A percentile compares a stretch with the other conserved stretches of the same genome.
Conservation (phyloP, 2,888 invertebrate species). For the Ypsolopha scabrella region DNA sequence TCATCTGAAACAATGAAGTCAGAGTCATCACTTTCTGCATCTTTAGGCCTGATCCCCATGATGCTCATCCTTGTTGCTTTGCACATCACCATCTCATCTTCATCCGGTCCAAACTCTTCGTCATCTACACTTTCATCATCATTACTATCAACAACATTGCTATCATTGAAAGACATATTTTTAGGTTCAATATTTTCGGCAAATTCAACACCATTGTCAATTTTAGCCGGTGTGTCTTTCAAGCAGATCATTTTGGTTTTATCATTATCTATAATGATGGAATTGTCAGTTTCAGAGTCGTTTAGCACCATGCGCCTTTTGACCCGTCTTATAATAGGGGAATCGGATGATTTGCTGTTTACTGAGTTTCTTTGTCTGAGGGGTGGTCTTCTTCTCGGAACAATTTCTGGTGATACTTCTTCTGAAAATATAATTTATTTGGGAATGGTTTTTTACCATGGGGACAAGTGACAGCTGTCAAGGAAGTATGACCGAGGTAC, state of each 20-base stretch:
- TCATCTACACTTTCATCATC: conserved; percentile 11
- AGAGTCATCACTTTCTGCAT: conserved; percentile 50
- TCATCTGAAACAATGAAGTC: conserved; percentile 60
- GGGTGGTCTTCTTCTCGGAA: conserved; percentile 33
- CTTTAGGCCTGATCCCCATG: conserved; percentile 51
- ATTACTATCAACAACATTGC: conserved; percentile 8
- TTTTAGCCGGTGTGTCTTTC: conserved; percentile 48
- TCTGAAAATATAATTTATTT: conserved; percentile 11
- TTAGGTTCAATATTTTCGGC: not conserved
- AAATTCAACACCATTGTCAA: not conserved
- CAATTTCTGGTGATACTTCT: conserved; percentile 46
- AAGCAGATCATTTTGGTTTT: conserved; percentile 38
- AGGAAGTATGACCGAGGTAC: too few relatives aligned
- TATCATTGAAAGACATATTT: conserved; percentile 8
- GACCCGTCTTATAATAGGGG: conserved; percentile 29
- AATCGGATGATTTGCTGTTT: conserved; percentile 18
- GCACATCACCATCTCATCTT: conserved; percentile 56
- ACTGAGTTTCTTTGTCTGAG: conserved; percentile 14
- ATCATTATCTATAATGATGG: conserved; percentile 43
- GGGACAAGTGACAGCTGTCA: too few relatives aligned
- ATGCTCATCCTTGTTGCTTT: conserved; percentile 63
- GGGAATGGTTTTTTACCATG: not conserved
- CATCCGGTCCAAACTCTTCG: conserved; percentile 37
- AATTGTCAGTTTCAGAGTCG: conserved; percentile 57
- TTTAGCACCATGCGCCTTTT: conserved; percentile 45